Evolutionary conservation across 2,113 vertebrate species (phyloP), one percentile per base, ranked within the genome.

Genomic region (Takifugu bimaculatus): DNA sequence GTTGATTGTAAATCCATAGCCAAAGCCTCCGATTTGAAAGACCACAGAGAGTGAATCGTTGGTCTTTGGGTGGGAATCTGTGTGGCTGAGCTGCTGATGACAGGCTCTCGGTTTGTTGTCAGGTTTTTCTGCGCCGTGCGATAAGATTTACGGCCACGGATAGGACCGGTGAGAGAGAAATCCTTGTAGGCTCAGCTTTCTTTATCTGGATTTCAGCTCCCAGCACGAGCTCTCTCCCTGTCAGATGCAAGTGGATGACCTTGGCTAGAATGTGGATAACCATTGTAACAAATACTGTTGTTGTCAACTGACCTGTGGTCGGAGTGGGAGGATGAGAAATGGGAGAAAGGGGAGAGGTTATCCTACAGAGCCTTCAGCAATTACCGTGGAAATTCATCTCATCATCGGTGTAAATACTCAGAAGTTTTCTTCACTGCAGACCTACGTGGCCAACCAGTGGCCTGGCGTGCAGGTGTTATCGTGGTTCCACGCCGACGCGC

Each of bases 201-300:
- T 85, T 90, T 90, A 90, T 91, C 90, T 89, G 82, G 76, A 79
- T 88, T 88, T 88, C 79, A 74, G 64, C 85, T 86, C 64, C 66
- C 54, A 65, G 71, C 60, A 54, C 80, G 58, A 68, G 65, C 73
- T 65, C 71, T 56, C 63, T 67, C 64, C 55, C 64, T 57, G 73
- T 77, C 60, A 5, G 60, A 74, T 55, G 11, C 65, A 67, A 78
- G 76, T 72, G 71, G 81, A 71, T 90, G 90, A 92, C 90, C 90
- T 91, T 91, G 89, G 88, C 82, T 78, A 87, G 90, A 88, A 89
- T 89, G 86, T 84, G 78, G 86, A 81, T 85, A 85, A 88, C 87
- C 88, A 83, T 90, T 87, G 89, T 83, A 90, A 90, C 74, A 79
- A 88, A 92, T 88, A 88, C 79, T 65, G 83, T 79, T 89, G 85